A percentile compares a stretch with the other conserved stretches of the same genome.
Conservation (phyloP, 2,113 vertebrate genomes). For the Gadus chalcogrammus region DNA sequence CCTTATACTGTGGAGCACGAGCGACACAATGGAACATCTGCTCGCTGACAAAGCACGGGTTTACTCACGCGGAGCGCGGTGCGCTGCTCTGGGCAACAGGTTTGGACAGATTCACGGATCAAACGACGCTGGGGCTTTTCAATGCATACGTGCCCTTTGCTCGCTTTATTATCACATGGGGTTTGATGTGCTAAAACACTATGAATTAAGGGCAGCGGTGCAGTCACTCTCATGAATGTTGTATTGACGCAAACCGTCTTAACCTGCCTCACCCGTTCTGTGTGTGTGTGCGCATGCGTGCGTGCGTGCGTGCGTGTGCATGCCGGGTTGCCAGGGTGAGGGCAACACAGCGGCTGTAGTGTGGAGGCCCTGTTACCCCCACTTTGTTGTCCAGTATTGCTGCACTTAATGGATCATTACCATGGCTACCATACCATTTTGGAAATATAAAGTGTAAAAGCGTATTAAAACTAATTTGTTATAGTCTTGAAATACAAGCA, state of each 20-base stretch:
- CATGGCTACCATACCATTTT: slow-evolving; percentile 23
- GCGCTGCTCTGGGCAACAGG: slow-evolving; percentile 28
- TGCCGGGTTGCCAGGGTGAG: slow-evolving; percentile 40
- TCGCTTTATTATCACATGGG: no score
- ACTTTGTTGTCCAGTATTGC: not conserved
- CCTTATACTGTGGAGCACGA: slow-evolving; percentile 46
- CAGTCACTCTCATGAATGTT: not conserved
- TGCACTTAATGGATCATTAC: slow-evolving; percentile 43
- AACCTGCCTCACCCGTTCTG: slow-evolving; percentile 9
- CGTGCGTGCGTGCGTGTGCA: slow-evolving; percentile 6
- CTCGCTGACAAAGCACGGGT: slow-evolving; percentile 51
- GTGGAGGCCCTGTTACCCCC: slow-evolving; percentile 12
- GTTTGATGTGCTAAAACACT: no score
- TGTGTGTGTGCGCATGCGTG: not conserved
- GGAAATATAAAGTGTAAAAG: slow-evolving; percentile 4
- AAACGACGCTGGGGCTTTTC: not conserved
- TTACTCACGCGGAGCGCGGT: slow-evolving; percentile 25
- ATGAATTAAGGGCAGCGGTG: not conserved
- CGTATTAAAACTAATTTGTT: no score
- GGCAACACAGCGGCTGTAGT: slow-evolving; percentile 23
- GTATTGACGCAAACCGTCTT: slow-evolving; percentile 7
- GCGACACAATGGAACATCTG: slow-evolving; percentile 71
- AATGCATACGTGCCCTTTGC: no score
- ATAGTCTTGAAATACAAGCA: no score
- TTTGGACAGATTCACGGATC: slow-evolving; percentile 22